A percentile compares a stretch with the other conserved stretches of the same genome.
Conservation (phyloP, 2,888 invertebrate genomes). For the Acrobasis suavella region DNA sequence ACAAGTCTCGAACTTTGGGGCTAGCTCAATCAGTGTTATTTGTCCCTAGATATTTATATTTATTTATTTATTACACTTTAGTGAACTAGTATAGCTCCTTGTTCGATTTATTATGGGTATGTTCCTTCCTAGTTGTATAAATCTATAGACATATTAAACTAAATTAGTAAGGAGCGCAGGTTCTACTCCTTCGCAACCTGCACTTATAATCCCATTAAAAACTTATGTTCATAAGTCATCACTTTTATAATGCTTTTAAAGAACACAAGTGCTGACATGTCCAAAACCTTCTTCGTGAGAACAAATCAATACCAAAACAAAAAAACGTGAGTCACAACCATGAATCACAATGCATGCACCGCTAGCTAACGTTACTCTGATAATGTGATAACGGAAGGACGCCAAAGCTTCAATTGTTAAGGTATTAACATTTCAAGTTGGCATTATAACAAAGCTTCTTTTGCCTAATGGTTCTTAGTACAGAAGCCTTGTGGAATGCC, state of each 20-base stretch:
- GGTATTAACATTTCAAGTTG: constrained; percentile 4
- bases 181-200: too few relatives aligned
- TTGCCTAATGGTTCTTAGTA: constrained; percentile 48
- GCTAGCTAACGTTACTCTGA: constrained; percentile 64
- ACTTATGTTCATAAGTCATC: too few relatives aligned
- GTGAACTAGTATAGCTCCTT: too few relatives aligned
- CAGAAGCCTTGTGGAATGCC: constrained; percentile 59
- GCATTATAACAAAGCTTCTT: constrained; percentile 34
- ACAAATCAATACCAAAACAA: constrained; percentile 29
- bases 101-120: too few relatives aligned
- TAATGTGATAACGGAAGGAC: constrained; percentile 54
- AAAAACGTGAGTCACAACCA: constrained; percentile 56
- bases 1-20: too few relatives aligned
- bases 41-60: too few relatives aligned
- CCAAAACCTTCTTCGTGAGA: constrained; percentile 11
- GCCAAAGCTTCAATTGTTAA: constrained; percentile 42
- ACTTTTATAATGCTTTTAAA: not conserved
- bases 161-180: too few relatives aligned
- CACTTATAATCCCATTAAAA: too few relatives aligned
- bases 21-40: too few relatives aligned
- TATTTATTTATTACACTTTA: too few relatives aligned
- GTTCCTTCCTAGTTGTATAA: too few relatives aligned
- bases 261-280: constrained; percentile 24
- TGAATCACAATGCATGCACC: constrained; percentile 62
- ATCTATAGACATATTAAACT: too few relatives aligned